Evolutionary conservation across 2,797 vertebrate species (phyloP).

Genomic region (Malurus leucopterus): DNA sequence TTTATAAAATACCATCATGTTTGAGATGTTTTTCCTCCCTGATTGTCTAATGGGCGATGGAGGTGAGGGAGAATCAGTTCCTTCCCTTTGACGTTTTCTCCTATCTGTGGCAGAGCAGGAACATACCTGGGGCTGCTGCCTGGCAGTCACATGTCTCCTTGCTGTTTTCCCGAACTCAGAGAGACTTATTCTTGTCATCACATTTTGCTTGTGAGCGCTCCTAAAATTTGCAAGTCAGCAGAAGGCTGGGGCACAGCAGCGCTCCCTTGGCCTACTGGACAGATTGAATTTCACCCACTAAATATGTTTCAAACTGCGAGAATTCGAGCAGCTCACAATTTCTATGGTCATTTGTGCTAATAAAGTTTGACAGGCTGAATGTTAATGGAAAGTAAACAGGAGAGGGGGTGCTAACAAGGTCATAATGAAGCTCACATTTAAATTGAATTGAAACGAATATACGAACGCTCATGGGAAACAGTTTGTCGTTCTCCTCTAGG

Average conservation of each 20-base stretch:
- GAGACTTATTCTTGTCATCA: constrained; percentile 6
- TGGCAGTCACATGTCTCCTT: neutral
- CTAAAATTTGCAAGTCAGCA: constrained; percentile 42
- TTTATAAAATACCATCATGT: neutral
- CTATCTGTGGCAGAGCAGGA: neutral
- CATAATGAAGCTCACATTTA: constrained; percentile 59
- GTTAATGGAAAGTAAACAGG: constrained; percentile 60
- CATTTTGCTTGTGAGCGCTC: neutral
- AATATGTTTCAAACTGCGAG: constrained; percentile 22
- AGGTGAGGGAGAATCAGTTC: neutral
- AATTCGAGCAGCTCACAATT: constrained; percentile 27
- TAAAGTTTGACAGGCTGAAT: constrained; percentile 52
- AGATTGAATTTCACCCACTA: constrained; percentile 49
- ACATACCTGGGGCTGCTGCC: neutral
- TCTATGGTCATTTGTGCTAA: constrained; percentile 49
- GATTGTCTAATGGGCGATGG: neutral
- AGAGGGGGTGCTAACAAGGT: constrained; percentile 55
- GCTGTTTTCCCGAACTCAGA: neutral
- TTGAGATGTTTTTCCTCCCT: neutral
- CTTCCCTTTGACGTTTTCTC: neutral
- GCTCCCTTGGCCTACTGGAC: neutral
- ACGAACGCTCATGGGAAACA: neutral
- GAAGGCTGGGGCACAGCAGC: neutral
- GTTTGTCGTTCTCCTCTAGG: constrained; percentile 30
- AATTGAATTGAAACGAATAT: constrained; percentile 43